Conservation (phyloP, 2,113 vertebrate genomes). For the Sarotherodon lohbergeri region DNA sequence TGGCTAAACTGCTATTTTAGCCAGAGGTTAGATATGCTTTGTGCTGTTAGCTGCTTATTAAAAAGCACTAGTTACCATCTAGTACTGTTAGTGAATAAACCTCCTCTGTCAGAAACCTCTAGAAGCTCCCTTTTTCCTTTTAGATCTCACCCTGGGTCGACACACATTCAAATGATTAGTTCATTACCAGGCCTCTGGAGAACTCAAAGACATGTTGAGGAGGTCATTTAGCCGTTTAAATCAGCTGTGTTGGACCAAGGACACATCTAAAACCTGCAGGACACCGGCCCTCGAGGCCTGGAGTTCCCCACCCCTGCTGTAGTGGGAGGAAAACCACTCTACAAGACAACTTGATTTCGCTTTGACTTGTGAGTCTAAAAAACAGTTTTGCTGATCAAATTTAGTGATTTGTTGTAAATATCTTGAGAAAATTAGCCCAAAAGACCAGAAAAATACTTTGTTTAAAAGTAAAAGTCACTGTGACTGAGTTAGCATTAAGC, state of each 20-base stretch:
- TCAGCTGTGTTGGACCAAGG: not conserved
- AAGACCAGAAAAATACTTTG: not conserved
- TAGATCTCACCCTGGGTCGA: not conserved
- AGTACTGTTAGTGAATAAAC: not conserved
- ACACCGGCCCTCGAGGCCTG: not conserved
- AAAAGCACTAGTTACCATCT: not conserved
- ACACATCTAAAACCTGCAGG: not conserved
- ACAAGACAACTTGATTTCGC: not conserved
- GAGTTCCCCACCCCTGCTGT: not conserved
- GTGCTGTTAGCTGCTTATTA: not conserved
- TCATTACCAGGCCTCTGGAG: not conserved
- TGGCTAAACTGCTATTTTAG: not conserved
- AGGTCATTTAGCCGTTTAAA: not conserved
- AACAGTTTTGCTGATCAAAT: not conserved
- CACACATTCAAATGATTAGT: too few species aligned
- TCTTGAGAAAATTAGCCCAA: not conserved
- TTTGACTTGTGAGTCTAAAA: not conserved
- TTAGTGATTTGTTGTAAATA: not conserved
- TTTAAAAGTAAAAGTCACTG: not conserved
- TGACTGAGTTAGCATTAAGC: not conserved
- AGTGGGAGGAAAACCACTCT: not conserved
- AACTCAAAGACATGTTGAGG: not conserved
- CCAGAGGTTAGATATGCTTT: not conserved
- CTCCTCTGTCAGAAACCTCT: not conserved
- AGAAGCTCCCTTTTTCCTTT: not conserved